Base-by-base conservation (phyloP, 2,113 vertebrate species). In the Piliocolobus tephrosceles region DNA sequence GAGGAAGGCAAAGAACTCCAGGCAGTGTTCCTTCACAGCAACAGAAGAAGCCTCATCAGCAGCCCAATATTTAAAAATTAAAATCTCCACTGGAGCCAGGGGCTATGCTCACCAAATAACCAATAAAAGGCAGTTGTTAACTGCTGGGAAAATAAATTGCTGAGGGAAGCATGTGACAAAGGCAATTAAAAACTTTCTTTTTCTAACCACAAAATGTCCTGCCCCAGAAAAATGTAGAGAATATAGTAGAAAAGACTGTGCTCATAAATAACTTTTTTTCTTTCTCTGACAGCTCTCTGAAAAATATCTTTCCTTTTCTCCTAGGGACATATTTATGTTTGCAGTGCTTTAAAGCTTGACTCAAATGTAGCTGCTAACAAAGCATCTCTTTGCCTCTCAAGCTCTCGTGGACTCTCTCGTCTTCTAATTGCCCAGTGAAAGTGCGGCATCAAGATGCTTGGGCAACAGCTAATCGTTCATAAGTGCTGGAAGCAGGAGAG, bases 391-490 rank as follows among this genome's bases (percentile, higher is more conserved):
- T 79, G 78, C 91, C 98, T 95, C 50, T 90, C 91, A 98, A 94
- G 95, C 80, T 98, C 91, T 90, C 30, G 8, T 8, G 12, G 96
- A 96, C 82, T 96, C 91, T 96, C 35, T 98, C 91, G 95, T 96
- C 90, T 84, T 87, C 96, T 97, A 98, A 98, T 98, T 98, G 98
- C 97, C 96, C 97, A 43, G 96, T 95, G 97, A 96, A 97, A 97
- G 88, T 22, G 14, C 86, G 95, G 81, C 79, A 91, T 96, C 82
- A 25, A 97, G 97, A 95, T 96, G 88, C 78, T 43, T 97, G 96
- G 98, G 97, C 97, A 98, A 66, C 83, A 96, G 96, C 98, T 99
- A 98, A 98, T 98, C 73, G 70, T 93, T 97, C 91, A 0, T 98
- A 98, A 99, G 96, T 98, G 98, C 98, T 98, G 88, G 97, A 95